Evolutionary conservation across 2,797 vertebrate species (phyloP).

Genomic region (Saxicola maurus): DNA sequence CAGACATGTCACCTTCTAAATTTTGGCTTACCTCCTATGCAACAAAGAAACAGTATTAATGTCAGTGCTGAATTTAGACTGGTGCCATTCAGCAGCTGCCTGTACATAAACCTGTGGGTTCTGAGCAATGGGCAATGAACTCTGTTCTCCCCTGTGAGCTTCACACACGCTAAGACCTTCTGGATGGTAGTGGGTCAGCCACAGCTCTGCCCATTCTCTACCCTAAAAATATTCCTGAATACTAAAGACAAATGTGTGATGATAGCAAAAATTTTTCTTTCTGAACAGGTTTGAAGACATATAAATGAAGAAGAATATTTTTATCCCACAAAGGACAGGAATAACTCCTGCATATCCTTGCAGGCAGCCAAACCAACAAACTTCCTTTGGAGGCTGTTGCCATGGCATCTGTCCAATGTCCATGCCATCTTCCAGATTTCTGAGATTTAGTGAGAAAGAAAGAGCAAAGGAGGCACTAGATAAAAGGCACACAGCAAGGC

Average conservation of each 20-base stretch:
- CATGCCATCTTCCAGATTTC: background rate
- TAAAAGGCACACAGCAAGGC: background rate
- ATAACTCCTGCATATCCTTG: background rate
- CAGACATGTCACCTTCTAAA: background rate
- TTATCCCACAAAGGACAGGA: background rate
- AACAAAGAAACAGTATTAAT: background rate
- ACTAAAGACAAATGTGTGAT: background rate
- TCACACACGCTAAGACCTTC: rapidly evolving
- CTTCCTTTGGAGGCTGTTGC: background rate
- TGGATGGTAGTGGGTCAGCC: background rate
- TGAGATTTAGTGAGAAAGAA: background rate
- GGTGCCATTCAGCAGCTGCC: background rate
- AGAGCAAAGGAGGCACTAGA: background rate
- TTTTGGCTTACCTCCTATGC: background rate
- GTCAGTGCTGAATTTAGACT: background rate
- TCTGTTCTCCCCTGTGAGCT: background rate
- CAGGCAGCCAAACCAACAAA: background rate
- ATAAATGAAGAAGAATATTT: background rate
- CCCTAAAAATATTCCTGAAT: background rate
- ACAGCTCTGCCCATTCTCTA: background rate
- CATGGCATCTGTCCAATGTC: constrained; percentile 7
- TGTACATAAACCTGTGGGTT: background rate
- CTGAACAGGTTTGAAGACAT: background rate
- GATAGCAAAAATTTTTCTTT: background rate
- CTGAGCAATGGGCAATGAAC: background rate